Evolutionary conservation across 2,797 vertebrate genomes (phyloP).

Genomic region (Synaphobranchus kaupii): DNA sequence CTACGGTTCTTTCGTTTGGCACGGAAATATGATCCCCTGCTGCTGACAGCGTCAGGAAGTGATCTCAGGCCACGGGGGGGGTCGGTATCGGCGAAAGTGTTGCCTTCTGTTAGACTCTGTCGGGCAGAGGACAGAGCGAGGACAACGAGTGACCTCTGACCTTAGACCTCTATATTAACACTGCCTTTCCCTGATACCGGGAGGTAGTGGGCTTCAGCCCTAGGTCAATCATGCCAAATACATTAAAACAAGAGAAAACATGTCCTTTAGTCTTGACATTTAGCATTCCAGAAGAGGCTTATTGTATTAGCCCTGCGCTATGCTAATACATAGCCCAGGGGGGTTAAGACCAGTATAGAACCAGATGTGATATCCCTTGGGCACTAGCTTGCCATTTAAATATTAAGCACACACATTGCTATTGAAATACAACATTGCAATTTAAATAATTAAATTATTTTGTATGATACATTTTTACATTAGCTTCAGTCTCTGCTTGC

Average conservation of each 20-base stretch:
- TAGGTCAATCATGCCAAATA: background rate
- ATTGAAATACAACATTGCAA: background rate
- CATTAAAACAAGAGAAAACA: background rate
- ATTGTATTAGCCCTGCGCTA: background rate
- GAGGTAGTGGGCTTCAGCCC: background rate
- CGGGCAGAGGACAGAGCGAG: background rate
- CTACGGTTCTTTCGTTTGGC: background rate
- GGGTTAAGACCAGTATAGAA: background rate
- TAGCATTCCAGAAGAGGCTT: background rate
- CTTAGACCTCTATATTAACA: background rate
- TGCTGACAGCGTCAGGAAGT: background rate
- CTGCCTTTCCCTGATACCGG: background rate
- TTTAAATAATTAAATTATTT: background rate
- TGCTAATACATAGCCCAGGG: background rate
- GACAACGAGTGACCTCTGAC: background rate
- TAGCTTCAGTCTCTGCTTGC: background rate
- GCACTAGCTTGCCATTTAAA: background rate
- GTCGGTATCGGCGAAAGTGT: background rate
- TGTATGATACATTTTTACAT: background rate
- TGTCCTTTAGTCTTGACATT: background rate
- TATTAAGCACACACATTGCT: background rate
- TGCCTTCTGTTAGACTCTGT: background rate
- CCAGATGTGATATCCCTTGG: background rate
- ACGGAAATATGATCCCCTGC: background rate
- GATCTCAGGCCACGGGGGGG: background rate